Conservation (phyloP, 1,140 invertebrate species). For the Eufriesea mexicana region DNA sequence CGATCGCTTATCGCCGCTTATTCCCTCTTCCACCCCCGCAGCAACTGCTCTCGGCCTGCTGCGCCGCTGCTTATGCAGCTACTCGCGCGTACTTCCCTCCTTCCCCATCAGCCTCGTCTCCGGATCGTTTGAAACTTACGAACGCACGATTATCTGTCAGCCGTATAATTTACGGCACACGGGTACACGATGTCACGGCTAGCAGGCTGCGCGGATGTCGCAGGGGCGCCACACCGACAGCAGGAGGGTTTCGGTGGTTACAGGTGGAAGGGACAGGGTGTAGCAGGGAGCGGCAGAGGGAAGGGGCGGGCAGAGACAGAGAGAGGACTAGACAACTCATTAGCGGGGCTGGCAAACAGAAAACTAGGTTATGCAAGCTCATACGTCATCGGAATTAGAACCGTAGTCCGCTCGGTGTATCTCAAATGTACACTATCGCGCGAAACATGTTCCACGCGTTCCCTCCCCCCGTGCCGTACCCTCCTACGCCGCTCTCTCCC, state of each 20-base stretch:
- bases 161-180: slow-evolving; percentile 59
- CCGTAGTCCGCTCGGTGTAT: slow-evolving; percentile 76
- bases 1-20: background rate
- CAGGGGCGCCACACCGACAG: background rate
- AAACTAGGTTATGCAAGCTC: slow-evolving; percentile 80
- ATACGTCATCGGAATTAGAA: slow-evolving; percentile 81
- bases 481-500: background rate
- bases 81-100: too few species aligned
- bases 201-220: background rate
- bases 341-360: slow-evolving; percentile 78
- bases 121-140: slow-evolving; percentile 31
- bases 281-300: background rate
- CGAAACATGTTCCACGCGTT: slow-evolving; percentile 67
- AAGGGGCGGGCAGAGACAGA: slow-evolving; percentile 23
- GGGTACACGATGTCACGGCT: slow-evolving; percentile 44
- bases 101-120: background rate
- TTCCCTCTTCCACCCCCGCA: background rate
- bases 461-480: background rate
- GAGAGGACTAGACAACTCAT: slow-evolving; percentile 78
- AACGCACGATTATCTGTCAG: slow-evolving; percentile 38
- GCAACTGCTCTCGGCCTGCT: background rate
- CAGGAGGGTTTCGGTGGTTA: slow-evolving; percentile 48
- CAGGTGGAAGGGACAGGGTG: slow-evolving; percentile 56
- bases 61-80: background rate
- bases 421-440: slow-evolving; percentile 78